Evolutionary conservation across 2,888 invertebrate species (phyloP), one percentile per base, ranked within the genome.

Genomic region (Camponotus fellah): DNA sequence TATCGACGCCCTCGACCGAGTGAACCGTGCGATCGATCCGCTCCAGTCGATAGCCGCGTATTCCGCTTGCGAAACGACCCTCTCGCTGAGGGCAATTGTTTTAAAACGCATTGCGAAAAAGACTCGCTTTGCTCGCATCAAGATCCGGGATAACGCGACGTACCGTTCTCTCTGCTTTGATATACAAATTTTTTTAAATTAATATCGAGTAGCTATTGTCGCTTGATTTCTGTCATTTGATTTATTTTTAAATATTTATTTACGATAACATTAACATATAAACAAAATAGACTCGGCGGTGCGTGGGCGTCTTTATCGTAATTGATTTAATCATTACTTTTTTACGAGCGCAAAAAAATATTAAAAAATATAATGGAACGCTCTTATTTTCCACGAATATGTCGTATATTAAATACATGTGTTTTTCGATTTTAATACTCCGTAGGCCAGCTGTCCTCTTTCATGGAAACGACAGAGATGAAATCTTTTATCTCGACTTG

Each of bases 1-100:
- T 92, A 93, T 93, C 92, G 93, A 93, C 94, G 93, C 91, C 91
- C 92, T 92, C 91, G 90, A 87, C 89, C 87, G 90, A 91, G 72
- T 89, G 90, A 91, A 90, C 91, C 88, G 88, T 71, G 37, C 66
- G 82, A 58, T 77, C 82, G 82, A 76, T 79, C 81, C 58, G 79
- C 34, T 58, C 72, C 53, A 72, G 17, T 46, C 82, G 69, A 69
- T 60, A 77, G 56, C 82, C 83, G 66, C 76, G 81, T 86, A 90
- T 85, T 85, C 82, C 83, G 72, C 76, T 81, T 66, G 56, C 84
- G 82, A 83, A 87, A 88, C 83, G 75, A 79, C 82, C 82, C 72
- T 69, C 88, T 71, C 68, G 56, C 60, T 83, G 62, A 53, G 60
- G 21, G 81, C 79, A 81, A 82, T 82, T 81, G 64, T 80, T 71